Evolutionary conservation across 2,113 vertebrate genomes (phyloP), one percentile per base, ranked within the genome.

Genomic region (Pithys albifrons): DNA sequence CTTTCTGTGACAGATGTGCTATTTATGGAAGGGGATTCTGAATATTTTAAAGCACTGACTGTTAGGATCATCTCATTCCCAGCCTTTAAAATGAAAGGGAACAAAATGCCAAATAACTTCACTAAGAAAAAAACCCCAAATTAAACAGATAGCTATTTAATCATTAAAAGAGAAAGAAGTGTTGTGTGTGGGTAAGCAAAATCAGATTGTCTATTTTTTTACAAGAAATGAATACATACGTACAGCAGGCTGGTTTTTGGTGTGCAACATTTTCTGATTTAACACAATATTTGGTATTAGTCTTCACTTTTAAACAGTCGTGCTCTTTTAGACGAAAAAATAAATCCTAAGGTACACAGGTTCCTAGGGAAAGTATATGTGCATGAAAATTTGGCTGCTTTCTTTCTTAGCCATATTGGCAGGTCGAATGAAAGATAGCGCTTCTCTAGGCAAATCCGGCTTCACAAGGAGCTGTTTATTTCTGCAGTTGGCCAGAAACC

Each of bases 11-110:
- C 91, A 95, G 96, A 97, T 97, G 96, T 95, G 94, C 96, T 95
- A 95, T 95, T 93, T 97, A 96, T 97, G 91, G 96, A 95, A 97
- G 93, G 91, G 89, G 94, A 97, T 96, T 95, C 95, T 95, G 95
- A 94, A 95, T 97, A 97, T 97, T 96, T 97, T 95, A 96, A 97
- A 97, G 94, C 83, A 81, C 89, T 96, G 66, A 66, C 85, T 95
- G 85, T 93, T 90, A 79, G 87, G 89, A 89, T 93, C 82, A 77
- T 95, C 81, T 96, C 76, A 93, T 97, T 89, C 86, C 72, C 81
- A 94, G 91, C 27, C 69, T 91, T 95, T 96, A 95, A 93, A 96
- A 94, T 64, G 72, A 89, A 90, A 85, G 48, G 51, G 62, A 76
- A 91, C 49, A 85, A 91, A 89, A 85, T 84, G 77, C 88, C 74